These are phyloP conservation scores for Agonopterix alstromeriana DNA, from an alignment of 2,888 invertebrate genomes.

Conservation along the genomic window DNA sequence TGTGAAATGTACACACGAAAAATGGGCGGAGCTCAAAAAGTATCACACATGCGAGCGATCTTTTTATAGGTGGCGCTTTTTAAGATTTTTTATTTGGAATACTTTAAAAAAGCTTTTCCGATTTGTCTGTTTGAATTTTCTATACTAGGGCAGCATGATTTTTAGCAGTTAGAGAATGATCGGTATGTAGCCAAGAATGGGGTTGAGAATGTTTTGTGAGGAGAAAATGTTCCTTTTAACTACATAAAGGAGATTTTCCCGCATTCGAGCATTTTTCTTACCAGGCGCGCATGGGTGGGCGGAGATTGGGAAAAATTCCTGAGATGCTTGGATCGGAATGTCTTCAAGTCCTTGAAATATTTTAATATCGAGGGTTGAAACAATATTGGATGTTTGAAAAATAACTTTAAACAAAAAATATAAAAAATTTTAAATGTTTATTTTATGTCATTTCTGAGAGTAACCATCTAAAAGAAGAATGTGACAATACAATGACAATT, in stretches of 20 bases:
- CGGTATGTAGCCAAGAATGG: conserved; percentile 36
- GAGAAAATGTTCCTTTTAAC: conserved; percentile 23
- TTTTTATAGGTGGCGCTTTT: conserved; percentile 30
- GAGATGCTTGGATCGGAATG: conserved; percentile 19
- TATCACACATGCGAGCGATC: conserved; percentile 19
- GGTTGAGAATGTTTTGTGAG: conserved; percentile 8
- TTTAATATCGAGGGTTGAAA: not conserved
- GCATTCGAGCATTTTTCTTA: conserved; percentile 70
- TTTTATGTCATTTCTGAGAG: too few species aligned
- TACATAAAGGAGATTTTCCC: conserved; percentile 70
- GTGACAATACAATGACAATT: too few species aligned
- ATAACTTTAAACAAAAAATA: not conserved
- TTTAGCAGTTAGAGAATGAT: conserved; percentile 40
- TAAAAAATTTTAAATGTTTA: too few species aligned
- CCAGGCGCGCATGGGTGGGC: conserved; percentile 43
- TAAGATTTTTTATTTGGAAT: conserved; percentile 42
- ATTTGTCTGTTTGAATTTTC: conserved; percentile 70
- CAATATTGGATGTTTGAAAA: not conserved
- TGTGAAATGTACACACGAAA: conserved; percentile 16
- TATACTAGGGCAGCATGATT: conserved; percentile 47
- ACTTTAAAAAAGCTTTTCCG: conserved; percentile 68
- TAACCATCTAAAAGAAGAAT: too few species aligned
- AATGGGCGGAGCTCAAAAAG: conserved; percentile 26
- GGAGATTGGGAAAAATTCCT: conserved; percentile 33
- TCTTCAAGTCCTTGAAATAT: not conserved